Percentiles rank a stretch among this genome's conserved stretches.
Conservation (phyloP, 2,888 invertebrate genomes). For the Homarus gammarus region DNA sequence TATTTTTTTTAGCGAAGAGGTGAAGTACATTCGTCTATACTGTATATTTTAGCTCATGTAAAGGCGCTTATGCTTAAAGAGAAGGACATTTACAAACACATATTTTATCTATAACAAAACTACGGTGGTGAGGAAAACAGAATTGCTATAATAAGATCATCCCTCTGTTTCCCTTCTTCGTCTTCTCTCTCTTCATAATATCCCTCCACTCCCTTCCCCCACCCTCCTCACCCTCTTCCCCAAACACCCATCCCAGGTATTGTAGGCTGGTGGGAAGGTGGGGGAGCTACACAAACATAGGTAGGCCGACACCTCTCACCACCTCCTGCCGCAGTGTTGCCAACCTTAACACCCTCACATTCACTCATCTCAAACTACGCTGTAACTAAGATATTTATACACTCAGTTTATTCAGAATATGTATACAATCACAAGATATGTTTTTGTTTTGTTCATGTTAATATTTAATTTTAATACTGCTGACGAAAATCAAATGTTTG, state of each 20-base stretch:
- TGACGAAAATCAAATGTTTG: neutral
- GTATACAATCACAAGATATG: neutral
- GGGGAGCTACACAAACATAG: slow-evolving; percentile 2
- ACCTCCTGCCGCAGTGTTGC: neutral
- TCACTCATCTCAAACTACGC: neutral
- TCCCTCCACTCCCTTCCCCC: neutral
- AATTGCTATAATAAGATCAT: no score
- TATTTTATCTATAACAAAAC: neutral
- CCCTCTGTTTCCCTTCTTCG: neutral
- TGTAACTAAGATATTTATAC: neutral
- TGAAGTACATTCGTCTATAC: no score
- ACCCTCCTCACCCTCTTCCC: neutral
- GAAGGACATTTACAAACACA: neutral
- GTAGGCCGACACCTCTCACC: neutral
- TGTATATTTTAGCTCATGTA: neutral
- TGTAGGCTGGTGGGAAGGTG: slow-evolving; percentile 1
- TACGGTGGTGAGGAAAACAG: no score
- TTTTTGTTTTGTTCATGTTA: neutral
- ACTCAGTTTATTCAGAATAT: neutral
- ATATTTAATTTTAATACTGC: neutral
- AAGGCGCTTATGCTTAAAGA: neutral
- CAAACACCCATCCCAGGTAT: neutral
- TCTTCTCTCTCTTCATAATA: neutral
- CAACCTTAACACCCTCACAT: neutral
- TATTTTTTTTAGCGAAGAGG: no score